Conservation (phyloP, 2,113 vertebrate genomes). For the Saccopteryx bilineata region DNA sequence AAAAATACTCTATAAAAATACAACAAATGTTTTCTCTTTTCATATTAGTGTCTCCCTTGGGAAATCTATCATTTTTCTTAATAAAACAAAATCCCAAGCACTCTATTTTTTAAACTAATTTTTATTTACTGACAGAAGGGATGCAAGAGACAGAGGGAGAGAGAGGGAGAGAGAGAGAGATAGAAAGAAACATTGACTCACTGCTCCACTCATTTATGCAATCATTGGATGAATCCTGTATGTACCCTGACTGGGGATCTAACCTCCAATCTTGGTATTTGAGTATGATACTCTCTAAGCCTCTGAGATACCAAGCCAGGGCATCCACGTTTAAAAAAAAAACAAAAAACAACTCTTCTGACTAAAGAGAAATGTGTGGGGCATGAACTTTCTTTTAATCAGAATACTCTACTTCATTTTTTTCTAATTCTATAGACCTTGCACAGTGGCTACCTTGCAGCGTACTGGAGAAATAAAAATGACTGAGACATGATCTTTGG, state of each 20-base stretch:
- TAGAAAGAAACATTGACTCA: no score
- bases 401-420: not conserved
- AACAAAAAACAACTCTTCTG: not conserved
- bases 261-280: no score
- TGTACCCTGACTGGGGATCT: no score
- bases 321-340: no score
- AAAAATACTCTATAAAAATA: conserved; percentile 35
- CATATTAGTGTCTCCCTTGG: not conserved
- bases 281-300: no score
- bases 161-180: no score
- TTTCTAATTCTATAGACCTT: not conserved
- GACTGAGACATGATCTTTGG: not conserved
- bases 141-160: no score
- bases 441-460: not conserved
- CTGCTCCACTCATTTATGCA: no score
- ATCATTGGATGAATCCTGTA: no score
- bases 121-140: no score
- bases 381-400: not conserved
- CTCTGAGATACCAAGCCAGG: no score
- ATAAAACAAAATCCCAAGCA: not conserved
- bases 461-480: not conserved
- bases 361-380: not conserved
- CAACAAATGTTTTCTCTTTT: not conserved
- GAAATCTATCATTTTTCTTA: not conserved
- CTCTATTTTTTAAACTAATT: not conserved